These are phyloP conservation scores for Scomberomorus guttatus DNA, from an alignment of 2,797 vertebrate genomes.

Conservation along the genomic window DNA sequence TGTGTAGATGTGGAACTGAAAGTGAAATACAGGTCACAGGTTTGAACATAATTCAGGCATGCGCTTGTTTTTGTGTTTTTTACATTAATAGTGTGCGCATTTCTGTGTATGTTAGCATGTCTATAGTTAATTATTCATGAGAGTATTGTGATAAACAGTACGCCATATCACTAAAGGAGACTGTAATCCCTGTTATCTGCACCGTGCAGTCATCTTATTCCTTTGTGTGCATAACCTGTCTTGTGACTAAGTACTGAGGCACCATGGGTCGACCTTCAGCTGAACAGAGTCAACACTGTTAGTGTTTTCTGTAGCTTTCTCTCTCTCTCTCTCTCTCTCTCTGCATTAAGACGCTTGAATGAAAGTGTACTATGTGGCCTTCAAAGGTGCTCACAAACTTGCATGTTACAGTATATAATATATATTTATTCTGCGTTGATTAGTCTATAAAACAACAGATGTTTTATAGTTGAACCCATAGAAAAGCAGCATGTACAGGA, in stretches of 20 bases:
- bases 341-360: slow-evolving; percentile 1
- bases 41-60: neutral
- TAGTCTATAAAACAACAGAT: too few species aligned
- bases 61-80: neutral
- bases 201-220: slow-evolving; percentile 20
- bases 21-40: slow-evolving; percentile 15
- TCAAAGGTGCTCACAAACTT: neutral
- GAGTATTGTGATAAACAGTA: slow-evolving; percentile 14
- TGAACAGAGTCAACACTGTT: slow-evolving; percentile 65
- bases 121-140: slow-evolving; percentile 22
- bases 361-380: neutral
- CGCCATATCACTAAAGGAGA: neutral
- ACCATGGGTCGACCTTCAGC: slow-evolving; percentile 44
- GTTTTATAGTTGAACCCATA: neutral
- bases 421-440: neutral
- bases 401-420: neutral
- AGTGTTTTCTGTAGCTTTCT: slow-evolving; percentile 18
- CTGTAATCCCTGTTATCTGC: slow-evolving; percentile 33
- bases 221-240: slow-evolving; percentile 46
- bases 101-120: neutral
- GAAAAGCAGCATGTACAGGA: neutral
- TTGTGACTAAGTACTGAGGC: slow-evolving; percentile 59
- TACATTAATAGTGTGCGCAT: slow-evolving; percentile 2
- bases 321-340: neutral
- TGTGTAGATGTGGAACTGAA: neutral